Evolutionary conservation across 2,888 invertebrate species (phyloP), one percentile per base, ranked within the genome.

Genomic region (Hetaerina titia): DNA sequence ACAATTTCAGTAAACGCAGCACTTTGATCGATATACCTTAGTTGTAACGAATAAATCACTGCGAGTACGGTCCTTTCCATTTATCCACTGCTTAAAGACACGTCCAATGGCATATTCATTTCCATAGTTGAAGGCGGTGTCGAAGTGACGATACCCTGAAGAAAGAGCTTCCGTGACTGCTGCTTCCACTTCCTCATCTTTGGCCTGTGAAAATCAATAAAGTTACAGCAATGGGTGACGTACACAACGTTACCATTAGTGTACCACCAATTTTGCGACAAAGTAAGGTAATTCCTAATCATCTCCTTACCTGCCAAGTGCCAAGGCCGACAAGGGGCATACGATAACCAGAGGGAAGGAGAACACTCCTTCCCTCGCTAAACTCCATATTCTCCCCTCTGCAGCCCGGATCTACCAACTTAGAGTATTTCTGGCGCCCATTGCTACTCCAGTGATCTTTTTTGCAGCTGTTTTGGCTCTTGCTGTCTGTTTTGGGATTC

Each of bases 71-170:
- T 97, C 97, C 81, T 98, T 98, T 90, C 97, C 97, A 57, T 97
- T 96, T 64, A 98, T 97, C 98, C 98, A 98, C 96, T 97, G 97
- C 96, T 97, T 97, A 94, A 98, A 96, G 63, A 97, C 98, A 95
- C 97, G 97, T 8, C 98, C 98, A 95, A 98, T 98, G 2, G 98
- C 97, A 95, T 98, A 98, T 96, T 98, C 98, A 96, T 98, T 98
- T 95, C 98, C 98, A 96, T 98, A 98, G 97, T 98, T 98, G 96
- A 98, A 98, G 60, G 98, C 98, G 19, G 98, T 98, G 96, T 98
- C 98, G 95, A 98, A 98, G 96, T 98, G 98, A 95, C 98, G 97
- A 96, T 98, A 98, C 60, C 98, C 98, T 95, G 97, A 96, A 92
- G 98, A 97, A 95, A 98, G 96, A 58, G 98, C 98, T 95, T 97